Conservation (phyloP, 1,140 invertebrate genomes). For the Cydia fagiglandana region DNA sequence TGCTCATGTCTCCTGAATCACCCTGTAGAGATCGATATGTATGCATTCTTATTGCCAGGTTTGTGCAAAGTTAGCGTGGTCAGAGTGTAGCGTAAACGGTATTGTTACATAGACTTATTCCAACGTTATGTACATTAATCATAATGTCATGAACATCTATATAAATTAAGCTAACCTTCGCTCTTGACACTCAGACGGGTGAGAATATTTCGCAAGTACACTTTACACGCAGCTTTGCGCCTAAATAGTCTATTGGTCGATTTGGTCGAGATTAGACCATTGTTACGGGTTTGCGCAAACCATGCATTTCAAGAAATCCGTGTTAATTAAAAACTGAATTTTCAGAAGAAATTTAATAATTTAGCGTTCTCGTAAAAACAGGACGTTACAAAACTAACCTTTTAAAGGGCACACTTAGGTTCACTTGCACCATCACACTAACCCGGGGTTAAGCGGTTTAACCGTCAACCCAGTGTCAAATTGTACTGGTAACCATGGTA, state of each 20-base stretch:
- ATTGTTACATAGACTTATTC: background rate
- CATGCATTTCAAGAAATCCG: background rate
- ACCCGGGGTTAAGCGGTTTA: too few relatives aligned
- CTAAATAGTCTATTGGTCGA: conserved; percentile 38
- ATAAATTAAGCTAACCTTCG: conserved; percentile 36
- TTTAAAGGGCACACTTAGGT: too few relatives aligned
- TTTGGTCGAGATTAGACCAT: conserved; percentile 33
- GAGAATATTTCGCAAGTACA: conserved; percentile 40
- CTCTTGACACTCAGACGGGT: conserved; percentile 34
- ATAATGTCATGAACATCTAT: conserved; percentile 3
- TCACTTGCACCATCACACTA: too few relatives aligned
- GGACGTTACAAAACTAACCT: too few relatives aligned
- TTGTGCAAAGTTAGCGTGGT: too few relatives aligned
- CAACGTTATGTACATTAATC: background rate
- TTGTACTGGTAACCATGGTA: too few relatives aligned
- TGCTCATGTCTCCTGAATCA: too few relatives aligned
- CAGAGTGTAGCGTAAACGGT: too few relatives aligned
- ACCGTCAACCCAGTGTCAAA: too few relatives aligned
- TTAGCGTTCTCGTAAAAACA: too few relatives aligned
- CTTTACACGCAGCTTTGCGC: conserved; percentile 38
- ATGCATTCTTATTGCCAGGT: too few relatives aligned
- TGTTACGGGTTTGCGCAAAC: conserved; percentile 33
- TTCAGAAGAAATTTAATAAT: background rate
- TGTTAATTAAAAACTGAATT: background rate
- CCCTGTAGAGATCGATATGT: too few relatives aligned